Evolutionary conservation across 2,113 vertebrate species (phyloP), one percentile per base, ranked within the genome.

Genomic region (Ceratotherium simum): DNA sequence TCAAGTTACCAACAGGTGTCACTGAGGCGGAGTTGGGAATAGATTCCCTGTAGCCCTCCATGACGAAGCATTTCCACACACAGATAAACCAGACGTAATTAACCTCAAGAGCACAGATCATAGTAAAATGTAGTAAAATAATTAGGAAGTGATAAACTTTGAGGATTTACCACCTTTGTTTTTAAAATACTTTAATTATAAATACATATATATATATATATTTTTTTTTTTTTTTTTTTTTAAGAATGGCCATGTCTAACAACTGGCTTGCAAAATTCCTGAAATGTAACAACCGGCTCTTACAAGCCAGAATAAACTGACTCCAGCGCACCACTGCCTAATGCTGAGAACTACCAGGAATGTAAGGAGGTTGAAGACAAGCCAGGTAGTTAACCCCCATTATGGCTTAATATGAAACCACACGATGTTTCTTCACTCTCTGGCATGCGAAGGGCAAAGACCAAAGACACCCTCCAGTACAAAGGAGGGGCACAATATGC

Each of bases 21-120:
- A 1, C 23, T 16, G 6, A 7, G 0, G 11, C 48, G 13, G 48
- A 39, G 25, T 1, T 39, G 8, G 27, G 13, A 31, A 80, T 13
- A 70, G 5, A 56, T 5, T 1, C 0, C 0, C 36, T 1, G 25
- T 12, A 13, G 8, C 20, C 33, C 18, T n/a, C 12, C 0, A 0
- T 4, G 0, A 4, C 6, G 3, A 3, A 48, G 75, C 1, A 1
- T 33, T 62, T 54, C 31, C 23, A 21, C 9, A 7, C 2, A 0
- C 3, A 21, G 14, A 33, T 27, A 42, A 46, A 25, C 51, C 1
- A 20, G 21, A 21, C 3, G 4, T 9, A 1, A 2, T 27, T 7
- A 27, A 14, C 17, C 56, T 7, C n/a, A 12, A 21, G 73, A 64
- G 11, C 56, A n/a, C 3, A 29, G n/a, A 13, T 27, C 10, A n/a